These are phyloP conservation scores for Portunus trituberculatus DNA, from an alignment of 1,140 invertebrate species.

Conservation along the genomic window DNA sequence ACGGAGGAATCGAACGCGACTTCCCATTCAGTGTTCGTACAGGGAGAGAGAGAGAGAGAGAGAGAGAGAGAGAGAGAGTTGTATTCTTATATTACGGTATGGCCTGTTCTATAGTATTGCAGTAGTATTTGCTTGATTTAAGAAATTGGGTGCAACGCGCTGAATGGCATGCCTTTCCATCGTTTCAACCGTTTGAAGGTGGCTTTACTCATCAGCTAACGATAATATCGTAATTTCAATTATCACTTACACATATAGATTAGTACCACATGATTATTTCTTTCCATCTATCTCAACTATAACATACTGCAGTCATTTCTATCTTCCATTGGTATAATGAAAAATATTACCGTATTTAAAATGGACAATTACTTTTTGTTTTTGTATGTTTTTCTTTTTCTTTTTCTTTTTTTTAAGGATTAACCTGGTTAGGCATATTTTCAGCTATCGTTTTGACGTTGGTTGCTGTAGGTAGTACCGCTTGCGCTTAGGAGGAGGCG, in stretches of 20 bases:
- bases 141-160: not conserved
- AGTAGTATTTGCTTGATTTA: too few relatives aligned
- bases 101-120: too few relatives aligned
- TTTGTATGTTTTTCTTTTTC: not conserved
- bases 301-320: not conserved
- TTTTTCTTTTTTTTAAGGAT: too few relatives aligned
- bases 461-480: not conserved
- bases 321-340: not conserved
- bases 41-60: not conserved
- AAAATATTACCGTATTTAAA: not conserved
- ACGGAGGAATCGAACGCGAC: too few relatives aligned
- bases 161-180: not conserved
- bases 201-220: not conserved
- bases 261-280: too few relatives aligned
- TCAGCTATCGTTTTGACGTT: not conserved
- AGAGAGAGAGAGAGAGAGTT: not conserved
- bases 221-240: not conserved
- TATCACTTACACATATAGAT: not conserved
- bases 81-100: not conserved
- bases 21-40: not conserved
- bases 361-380: not conserved
- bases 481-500: not conserved
- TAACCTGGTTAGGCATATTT: too few relatives aligned
- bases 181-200: not conserved
- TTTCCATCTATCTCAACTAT: not conserved